These are phyloP conservation scores for Epinotia nisella DNA, from an alignment of 2,888 invertebrate species.

Conservation along the genomic window DNA sequence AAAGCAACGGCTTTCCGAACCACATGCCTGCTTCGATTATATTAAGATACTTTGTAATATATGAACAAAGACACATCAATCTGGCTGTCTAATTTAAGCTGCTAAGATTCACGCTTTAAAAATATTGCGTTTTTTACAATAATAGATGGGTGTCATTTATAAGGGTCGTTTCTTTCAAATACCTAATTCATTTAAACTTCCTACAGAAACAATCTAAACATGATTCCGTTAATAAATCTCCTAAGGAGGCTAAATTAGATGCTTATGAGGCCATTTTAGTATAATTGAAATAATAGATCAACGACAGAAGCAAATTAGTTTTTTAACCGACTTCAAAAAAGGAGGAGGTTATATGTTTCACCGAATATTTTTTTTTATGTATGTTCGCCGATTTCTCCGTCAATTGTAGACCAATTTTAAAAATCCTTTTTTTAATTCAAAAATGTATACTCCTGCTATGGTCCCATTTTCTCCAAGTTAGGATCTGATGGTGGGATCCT, in stretches of 20 bases:
- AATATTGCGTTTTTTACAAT: neutral
- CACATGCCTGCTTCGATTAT: too few relatives aligned
- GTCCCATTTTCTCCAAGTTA: too few relatives aligned
- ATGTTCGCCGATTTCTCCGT: too few relatives aligned
- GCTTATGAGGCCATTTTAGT: slow-evolving; percentile 45
- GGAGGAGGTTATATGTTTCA: too few relatives aligned
- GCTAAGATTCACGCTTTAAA: neutral
- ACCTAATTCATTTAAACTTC: slow-evolving; percentile 37
- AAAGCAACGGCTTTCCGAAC: too few relatives aligned
- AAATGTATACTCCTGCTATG: too few relatives aligned
- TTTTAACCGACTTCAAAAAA: too few relatives aligned
- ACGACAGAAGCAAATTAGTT: slow-evolving; percentile 24
- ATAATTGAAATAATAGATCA: slow-evolving; percentile 45
- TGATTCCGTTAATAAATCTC: slow-evolving; percentile 36
- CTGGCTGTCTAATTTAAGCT: neutral
- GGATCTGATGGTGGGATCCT: too few relatives aligned
- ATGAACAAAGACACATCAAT: neutral
- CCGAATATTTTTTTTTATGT: too few relatives aligned
- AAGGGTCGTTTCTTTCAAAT: slow-evolving; percentile 28
- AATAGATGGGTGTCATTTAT: slow-evolving; percentile 28
- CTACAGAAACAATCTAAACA: slow-evolving; percentile 31
- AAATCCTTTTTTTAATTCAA: too few relatives aligned
- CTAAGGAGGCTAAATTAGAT: slow-evolving; percentile 47
- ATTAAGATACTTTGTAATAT: neutral
- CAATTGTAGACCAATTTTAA: too few relatives aligned